Evolutionary conservation across 30 jellyfish, hydroid and myxozoan species (phyloP).

Genomic region (Aurelia aurita): DNA sequence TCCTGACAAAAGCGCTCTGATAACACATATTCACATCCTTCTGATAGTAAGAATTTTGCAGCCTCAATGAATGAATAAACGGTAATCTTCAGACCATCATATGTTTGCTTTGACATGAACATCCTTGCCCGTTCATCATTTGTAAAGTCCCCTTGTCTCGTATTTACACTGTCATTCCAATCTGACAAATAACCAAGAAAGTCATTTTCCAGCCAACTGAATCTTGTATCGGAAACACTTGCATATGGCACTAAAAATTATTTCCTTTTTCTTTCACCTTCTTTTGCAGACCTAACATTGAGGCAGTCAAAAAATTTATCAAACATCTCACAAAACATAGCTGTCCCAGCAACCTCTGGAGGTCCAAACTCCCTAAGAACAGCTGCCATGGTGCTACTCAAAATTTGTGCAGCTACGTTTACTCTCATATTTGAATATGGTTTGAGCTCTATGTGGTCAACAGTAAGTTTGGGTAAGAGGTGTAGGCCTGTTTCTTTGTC

Average conservation of each 20-base stretch:
- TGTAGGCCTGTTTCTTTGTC: conserved; percentile 62
- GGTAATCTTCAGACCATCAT: conserved; percentile 15
- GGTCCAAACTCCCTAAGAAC: conserved; percentile 12
- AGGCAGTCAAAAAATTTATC: conserved; percentile 56
- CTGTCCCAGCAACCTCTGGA: conserved; percentile 49
- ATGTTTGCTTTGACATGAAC: conserved; percentile 27
- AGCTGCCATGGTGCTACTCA: conserved; percentile 50
- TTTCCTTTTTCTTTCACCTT: conserved; percentile 17
- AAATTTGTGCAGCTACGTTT: conserved; percentile 44
- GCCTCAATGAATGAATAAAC: conserved; percentile 7
- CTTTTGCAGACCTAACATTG: conserved; percentile 48
- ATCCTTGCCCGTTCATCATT: conserved; percentile 3
- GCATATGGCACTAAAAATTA: conserved; percentile 36
- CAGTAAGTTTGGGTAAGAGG: conserved; percentile 3
- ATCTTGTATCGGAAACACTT: background rate
- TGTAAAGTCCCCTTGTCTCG: background rate
- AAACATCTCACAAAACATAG: conserved; percentile 46
- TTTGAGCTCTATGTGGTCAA: conserved; percentile 17
- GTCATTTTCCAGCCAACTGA: background rate
- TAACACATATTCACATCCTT: conserved; percentile 3
- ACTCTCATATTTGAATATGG: conserved; percentile 65
- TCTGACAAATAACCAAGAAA: background rate
- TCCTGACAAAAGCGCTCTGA: conserved; percentile 26
- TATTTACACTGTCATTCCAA: background rate
- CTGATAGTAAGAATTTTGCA: background rate